Percentiles rank a stretch among this genome's conserved stretches.
Evolutionary conservation across 23 tunicate species (phyloP).

Genomic region (Corella eumyota): DNA sequence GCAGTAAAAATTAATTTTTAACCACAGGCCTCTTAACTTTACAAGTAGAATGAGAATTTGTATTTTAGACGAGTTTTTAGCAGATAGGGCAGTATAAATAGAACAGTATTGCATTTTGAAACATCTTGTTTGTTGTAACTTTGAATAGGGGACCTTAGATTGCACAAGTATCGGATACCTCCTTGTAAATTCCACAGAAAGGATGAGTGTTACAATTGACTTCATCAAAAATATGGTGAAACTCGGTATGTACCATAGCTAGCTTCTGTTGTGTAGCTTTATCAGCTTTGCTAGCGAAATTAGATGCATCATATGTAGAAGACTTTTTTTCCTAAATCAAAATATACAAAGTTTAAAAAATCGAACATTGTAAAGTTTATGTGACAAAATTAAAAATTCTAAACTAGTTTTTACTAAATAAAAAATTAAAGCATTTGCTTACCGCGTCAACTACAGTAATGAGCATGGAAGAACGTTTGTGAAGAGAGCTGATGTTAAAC

Average conservation of each 20-base stretch:
- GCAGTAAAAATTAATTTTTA: no score
- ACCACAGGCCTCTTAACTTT: no score
- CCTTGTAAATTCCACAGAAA: constrained; percentile 35
- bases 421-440: no score
- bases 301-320: constrained; percentile 12
- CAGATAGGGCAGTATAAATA: no score
- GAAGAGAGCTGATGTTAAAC: constrained; percentile 45
- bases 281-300: constrained; percentile 5
- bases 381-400: neutral
- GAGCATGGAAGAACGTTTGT: constrained; percentile 44
- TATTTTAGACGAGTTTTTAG: no score
- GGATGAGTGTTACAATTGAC: constrained; percentile 44
- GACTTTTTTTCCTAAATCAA: constrained; percentile 8
- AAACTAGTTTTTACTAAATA: no score
- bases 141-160: no score
- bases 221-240: constrained; percentile 40
- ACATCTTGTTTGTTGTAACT: no score
- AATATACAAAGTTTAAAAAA: neutral
- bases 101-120: no score
- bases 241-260: constrained; percentile 27
- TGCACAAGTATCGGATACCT: no score
- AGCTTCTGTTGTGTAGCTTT: constrained; percentile 10
- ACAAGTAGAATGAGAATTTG: no score
- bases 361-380: neutral
- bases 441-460: constrained; percentile 50